A percentile compares a stretch with the other conserved stretches of the same genome.
These are phyloP conservation scores for Brachionus paranguensis DNA, from an alignment of 1,140 invertebrate genomes.

Conservation along the genomic window DNA sequence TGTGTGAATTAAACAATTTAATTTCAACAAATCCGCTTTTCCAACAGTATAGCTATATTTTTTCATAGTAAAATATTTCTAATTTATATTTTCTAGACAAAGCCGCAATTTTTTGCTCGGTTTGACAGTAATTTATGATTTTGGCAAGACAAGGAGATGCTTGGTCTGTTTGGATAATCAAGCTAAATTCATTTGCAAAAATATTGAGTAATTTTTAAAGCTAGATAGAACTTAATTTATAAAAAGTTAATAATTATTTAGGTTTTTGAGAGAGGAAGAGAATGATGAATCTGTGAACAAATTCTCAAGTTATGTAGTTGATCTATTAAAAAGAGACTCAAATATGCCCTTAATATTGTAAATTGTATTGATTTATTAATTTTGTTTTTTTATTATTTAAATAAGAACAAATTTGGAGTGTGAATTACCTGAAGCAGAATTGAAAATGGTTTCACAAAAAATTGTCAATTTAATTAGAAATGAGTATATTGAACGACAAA, in stretches of 20 bases:
- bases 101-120: not conserved
- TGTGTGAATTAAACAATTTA: not conserved
- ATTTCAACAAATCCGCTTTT: slow-evolving; percentile 8
- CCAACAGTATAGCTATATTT: not conserved
- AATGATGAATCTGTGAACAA: not conserved
- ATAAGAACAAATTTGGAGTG: not conserved
- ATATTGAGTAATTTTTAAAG: not conserved
- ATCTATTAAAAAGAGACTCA: not conserved
- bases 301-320: not conserved
- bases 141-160: not conserved
- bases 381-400: not conserved
- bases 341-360: slow-evolving; percentile 2
- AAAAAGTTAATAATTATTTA: not conserved
- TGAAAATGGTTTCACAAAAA: not conserved
- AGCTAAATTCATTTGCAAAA: not conserved
- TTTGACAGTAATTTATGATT: not conserved
- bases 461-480: not conserved
- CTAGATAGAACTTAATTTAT: not conserved
- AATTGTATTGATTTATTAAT: not conserved
- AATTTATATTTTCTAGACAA: not conserved
- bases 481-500: slow-evolving; percentile 15
- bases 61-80: not conserved
- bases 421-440: not conserved
- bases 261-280: not conserved
- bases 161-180: not conserved